Conservation (phyloP, 2,113 vertebrate genomes). For the Grantiella picta region DNA sequence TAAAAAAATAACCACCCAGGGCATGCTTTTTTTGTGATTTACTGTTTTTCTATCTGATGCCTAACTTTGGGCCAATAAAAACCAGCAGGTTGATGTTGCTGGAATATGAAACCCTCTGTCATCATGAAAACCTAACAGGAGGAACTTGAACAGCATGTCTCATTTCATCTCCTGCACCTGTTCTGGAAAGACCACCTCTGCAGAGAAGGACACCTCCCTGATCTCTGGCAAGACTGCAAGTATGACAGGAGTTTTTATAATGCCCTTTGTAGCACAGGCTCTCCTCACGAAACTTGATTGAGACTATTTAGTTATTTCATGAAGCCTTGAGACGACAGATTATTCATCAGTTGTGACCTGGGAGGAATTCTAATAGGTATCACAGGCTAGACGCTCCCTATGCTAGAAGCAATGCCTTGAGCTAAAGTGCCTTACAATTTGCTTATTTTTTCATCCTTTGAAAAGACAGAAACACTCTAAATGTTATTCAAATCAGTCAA, state of each 20-base stretch:
- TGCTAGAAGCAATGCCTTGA: not conserved
- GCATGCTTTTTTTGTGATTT: not conserved
- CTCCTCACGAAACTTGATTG: not conserved
- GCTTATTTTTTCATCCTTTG: not conserved
- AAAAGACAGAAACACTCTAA: not conserved
- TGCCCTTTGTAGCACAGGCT: not conserved
- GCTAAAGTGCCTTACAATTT: not conserved
- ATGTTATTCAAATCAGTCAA: not conserved
- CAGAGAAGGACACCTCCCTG: not conserved
- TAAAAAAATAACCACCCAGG: not conserved
- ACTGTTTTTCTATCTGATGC: not conserved
- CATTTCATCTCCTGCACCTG: constrained; percentile 3
- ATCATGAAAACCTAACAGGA: not conserved
- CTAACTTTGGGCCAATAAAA: not conserved
- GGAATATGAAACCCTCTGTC: not conserved
- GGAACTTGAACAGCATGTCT: not conserved
- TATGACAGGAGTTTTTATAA: not conserved
- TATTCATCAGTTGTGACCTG: not conserved
- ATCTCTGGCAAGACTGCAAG: not conserved
- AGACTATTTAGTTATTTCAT: not conserved
- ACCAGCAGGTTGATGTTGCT: not conserved
- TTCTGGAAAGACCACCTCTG: constrained; percentile 1
- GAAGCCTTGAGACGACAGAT: not conserved
- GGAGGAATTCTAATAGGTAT: not conserved
- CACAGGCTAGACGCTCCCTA: not conserved